Conservation (phyloP, 2,797 vertebrate species). For the Dromococcyx pavoninus region DNA sequence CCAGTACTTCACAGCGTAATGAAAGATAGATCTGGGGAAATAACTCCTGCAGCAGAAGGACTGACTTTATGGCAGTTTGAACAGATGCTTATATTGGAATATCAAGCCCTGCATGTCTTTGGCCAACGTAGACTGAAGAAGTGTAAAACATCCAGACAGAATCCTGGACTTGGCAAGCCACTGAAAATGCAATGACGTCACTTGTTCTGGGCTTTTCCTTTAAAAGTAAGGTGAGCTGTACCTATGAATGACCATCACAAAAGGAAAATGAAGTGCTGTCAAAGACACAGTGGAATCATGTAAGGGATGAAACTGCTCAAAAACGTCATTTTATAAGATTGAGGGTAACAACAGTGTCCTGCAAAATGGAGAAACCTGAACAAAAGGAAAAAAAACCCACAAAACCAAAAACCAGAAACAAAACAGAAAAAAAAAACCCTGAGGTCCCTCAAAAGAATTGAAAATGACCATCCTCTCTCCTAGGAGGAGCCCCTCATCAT, state of each 20-base stretch:
- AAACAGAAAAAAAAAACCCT: not conserved
- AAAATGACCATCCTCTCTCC: not conserved
- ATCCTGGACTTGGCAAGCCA: not conserved
- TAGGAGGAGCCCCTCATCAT: not conserved
- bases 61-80: not conserved
- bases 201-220: not conserved
- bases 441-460: not conserved
- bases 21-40: not conserved
- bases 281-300: not conserved
- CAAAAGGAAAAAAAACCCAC: not conserved
- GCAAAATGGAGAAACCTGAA: not conserved
- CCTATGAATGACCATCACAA: not conserved
- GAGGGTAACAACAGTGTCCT: not conserved
- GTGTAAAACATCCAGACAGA: not conserved
- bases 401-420: too few relatives aligned
- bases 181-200: rapidly evolving
- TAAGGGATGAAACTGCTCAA: not conserved
- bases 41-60: not conserved
- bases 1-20: not conserved
- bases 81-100: not conserved
- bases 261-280: not conserved
- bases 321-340: not conserved
- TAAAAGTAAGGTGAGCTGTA: not conserved
- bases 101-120: rapidly evolving
- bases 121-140: not conserved